phyloP scores from a whole-genome alignment of 2,888 invertebrate genomes.

The Drosophila infuscata region DNA sequence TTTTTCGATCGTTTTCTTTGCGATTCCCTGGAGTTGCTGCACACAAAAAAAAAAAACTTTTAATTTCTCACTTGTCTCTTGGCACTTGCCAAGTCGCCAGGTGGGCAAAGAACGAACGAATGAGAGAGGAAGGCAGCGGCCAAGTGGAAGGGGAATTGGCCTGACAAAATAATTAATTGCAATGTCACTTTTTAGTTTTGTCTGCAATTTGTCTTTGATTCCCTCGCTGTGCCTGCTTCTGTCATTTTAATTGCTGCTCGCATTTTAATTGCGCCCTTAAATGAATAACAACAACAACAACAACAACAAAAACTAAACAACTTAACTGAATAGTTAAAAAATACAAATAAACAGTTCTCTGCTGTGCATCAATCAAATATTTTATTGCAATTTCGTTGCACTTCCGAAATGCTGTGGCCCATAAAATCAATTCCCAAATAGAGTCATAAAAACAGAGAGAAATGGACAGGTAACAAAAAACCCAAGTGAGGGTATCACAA shows the following conservation, averaged over 20 bases:
- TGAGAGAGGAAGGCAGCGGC: too few relatives aligned
- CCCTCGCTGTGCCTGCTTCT: constrained; percentile 30
- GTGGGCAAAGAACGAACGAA: constrained; percentile 25
- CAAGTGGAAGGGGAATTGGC: constrained; percentile 15
- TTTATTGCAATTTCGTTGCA: constrained; percentile 67
- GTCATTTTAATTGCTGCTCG: constrained; percentile 5
- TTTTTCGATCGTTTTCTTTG: neutral
- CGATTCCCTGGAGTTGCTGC: constrained; percentile 12
- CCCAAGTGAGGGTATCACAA: constrained; percentile 53
- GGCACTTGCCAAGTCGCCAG: constrained; percentile 53
- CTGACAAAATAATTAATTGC: constrained; percentile 76
- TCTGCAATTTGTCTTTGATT: constrained; percentile 76
- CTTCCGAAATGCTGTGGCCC: constrained; percentile 57
- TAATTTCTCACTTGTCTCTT: constrained; percentile 76
- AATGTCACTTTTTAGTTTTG: constrained; percentile 64
- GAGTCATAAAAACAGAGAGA: constrained; percentile 64
- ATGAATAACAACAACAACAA: neutral
- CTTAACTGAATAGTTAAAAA: constrained; percentile 16
- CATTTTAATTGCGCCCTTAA: constrained; percentile 43
- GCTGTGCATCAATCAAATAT: constrained; percentile 53
- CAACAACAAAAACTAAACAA: constrained; percentile 16
- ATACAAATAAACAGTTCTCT: constrained; percentile 13
- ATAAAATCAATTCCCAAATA: constrained; percentile 71
- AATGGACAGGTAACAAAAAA: constrained; percentile 69
- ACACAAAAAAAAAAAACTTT: constrained; percentile 53